Evolutionary conservation across 2,113 vertebrate species (phyloP), one percentile per base, ranked within the genome.

Genomic region (Eira barbara): DNA sequence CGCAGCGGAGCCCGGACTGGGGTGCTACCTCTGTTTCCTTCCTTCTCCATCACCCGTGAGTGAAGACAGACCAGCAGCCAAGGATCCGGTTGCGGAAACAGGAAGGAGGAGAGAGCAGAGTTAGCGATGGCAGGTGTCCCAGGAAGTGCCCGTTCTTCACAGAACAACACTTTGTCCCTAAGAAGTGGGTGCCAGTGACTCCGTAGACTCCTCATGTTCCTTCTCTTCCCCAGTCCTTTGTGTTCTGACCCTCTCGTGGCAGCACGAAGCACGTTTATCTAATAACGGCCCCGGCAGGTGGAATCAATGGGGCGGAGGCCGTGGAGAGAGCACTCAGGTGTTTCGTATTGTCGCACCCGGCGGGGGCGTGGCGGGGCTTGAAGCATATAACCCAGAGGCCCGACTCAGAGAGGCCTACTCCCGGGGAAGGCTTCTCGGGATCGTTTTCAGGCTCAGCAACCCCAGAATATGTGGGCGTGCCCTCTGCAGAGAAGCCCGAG

Each of bases 371-470:
- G 27, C 31, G 18, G 49, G 65, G 25, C 23, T 25, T 81, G 78
- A 18, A 31, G 31, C 14, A 6, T 3, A 2, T 18, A 17, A 34
- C 36, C 49, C 49, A 39, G 88, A 31, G 79, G 49, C 55, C 29
- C 27, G 18, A 13, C 90, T 36, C 23, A 55, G 65, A 31, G 17
- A 13, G 45, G 59, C 31, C 0, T 76, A 3, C 74, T 80, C 69
- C 61, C 17, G 10, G 49, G 47, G n/a, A 27, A 52, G 31, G 31
- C 29, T 42, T 61, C 49, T 63, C 79, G 89, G 55, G 85, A 55
- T 67, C 95, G 88, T 91, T 96, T 98, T 90, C 97, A 95, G 97
- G 97, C 94, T 96, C 96, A 67, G 0, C 87, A 93, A 97, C 49
- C 90, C 95, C 93, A 86, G 90, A 90, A 96, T 86, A 21, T 79